phyloP scores from a whole-genome alignment of 2,888 invertebrate species.

The Meloe dianella region DNA sequence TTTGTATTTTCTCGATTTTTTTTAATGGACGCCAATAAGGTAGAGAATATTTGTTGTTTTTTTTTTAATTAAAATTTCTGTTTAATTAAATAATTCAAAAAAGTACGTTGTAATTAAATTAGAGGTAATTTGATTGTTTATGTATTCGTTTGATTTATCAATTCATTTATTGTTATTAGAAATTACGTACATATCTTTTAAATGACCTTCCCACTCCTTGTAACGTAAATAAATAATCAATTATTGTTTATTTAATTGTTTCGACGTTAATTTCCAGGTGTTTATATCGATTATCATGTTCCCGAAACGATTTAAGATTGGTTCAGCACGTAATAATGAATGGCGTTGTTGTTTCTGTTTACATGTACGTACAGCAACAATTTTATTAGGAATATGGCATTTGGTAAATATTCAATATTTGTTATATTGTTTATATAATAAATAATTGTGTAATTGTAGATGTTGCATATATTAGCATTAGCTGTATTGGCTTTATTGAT shows the following conservation, averaged over 20 bases:
- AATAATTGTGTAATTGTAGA: conserved; percentile 58
- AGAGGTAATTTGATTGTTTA: too few species aligned
- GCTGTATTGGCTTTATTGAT: conserved; percentile 77
- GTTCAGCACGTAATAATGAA: conserved; percentile 72
- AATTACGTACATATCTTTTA: not conserved
- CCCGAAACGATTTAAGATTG: conserved; percentile 68
- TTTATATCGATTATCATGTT: conserved; percentile 58
- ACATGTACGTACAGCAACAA: conserved; percentile 83
- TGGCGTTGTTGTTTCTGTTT: conserved; percentile 83
- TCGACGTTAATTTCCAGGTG: conserved; percentile 16
- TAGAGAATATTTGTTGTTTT: not conserved
- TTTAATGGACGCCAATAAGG: conserved; percentile 7
- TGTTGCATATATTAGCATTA: conserved; percentile 77
- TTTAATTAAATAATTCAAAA: too few species aligned
- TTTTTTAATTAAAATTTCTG: too few species aligned
- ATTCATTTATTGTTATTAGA: too few species aligned
- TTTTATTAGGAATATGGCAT: conserved; percentile 83
- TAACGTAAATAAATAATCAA: conserved; percentile 8
- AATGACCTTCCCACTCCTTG: not conserved
- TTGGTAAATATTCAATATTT: conserved; percentile 79
- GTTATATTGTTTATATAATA: conserved; percentile 10
- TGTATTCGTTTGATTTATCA: too few species aligned
- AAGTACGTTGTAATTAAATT: too few species aligned
- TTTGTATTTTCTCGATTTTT: not conserved
- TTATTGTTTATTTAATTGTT: not conserved